Base-by-base conservation (phyloP, 2,888 invertebrate genomes). In the Tanytarsus gracilentus region DNA sequence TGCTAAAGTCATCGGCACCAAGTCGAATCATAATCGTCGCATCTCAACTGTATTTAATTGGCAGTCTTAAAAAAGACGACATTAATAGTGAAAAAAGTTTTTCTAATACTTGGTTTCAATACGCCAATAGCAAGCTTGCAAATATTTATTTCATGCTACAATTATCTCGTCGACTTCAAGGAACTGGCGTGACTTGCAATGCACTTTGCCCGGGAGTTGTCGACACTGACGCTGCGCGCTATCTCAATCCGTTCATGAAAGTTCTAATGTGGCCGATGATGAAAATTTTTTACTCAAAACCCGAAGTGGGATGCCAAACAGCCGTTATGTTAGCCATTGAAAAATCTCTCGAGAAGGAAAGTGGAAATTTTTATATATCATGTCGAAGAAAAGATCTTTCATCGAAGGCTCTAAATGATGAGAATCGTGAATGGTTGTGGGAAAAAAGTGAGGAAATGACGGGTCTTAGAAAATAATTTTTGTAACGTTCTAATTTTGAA, bases 171-270 rank as follows among this genome's bases (percentile, higher is more conserved):
- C 75, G 71, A 69, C 70, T 85, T 63, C 66, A 82, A 68, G 85
- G 87, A 85, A 79, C 79, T 1, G 79, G 80, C 26, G 84, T 92
- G 2, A 82, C 85, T 0, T 88, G 83, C 39, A 82, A 86, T 68
- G 80, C 83, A 0, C 80, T 89, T 18, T 85, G 91, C 76, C 93
- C 93, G 0, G 90, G 91, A 4, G 75, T 88, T 63, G 83, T 86
- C 0, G 82, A 83, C 71, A 87, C 90, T 1, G 76, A 82, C 64
- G 76, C 89, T 53, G 80, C 79, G 21, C 78, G 88, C 1, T 81
- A 90, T 72, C 80, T 52, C 11, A 36, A 61, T 26, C 29, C 30
- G 7, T 2, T 48, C 1, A 25, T 50, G 26, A 60, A 39, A n/a
- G 25, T 30, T 6, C 8, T 60, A 1, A 21, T 60, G 3, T 6